These are phyloP conservation scores for Thecophora atra DNA, from an alignment of 2,888 invertebrate genomes.

Conservation along the genomic window DNA sequence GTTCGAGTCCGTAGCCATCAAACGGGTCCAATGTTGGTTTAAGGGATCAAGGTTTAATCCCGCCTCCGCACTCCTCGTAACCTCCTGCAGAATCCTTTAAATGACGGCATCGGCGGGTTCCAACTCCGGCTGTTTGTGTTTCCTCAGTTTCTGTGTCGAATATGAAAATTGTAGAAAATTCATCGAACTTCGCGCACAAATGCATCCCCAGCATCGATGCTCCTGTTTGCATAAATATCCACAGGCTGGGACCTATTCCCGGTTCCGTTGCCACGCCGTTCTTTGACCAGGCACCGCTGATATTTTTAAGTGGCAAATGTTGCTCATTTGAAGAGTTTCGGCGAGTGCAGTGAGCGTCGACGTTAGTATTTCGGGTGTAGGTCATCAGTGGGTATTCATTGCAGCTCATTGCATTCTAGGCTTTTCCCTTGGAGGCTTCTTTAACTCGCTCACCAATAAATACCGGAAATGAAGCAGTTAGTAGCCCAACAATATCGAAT, in stretches of 20 bases:
- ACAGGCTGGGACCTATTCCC: constrained; percentile 8
- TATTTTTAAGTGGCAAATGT: constrained; percentile 8
- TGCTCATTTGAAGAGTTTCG: neutral
- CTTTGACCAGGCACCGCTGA: neutral
- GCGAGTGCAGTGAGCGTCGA: too few relatives aligned
- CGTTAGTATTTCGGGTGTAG: too few relatives aligned
- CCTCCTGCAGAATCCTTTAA: neutral
- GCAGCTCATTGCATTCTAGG: too few relatives aligned
- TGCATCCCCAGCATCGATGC: too few relatives aligned
- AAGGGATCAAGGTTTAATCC: constrained; percentile 34
- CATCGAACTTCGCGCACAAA: constrained; percentile 16
- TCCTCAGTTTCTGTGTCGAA: constrained; percentile 22
- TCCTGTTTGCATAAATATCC: constrained; percentile 16
- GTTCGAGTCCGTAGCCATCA: constrained; percentile 14
- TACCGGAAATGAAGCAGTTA: too few relatives aligned
- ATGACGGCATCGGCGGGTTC: neutral
- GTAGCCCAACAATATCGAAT: neutral
- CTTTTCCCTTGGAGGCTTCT: too few relatives aligned
- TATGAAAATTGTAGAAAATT: constrained; percentile 34
- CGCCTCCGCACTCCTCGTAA: neutral
- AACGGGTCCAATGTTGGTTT: constrained; percentile 30
- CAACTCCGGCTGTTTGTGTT: neutral
- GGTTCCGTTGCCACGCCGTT: neutral
- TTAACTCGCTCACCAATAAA: neutral
- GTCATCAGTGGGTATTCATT: too few relatives aligned